Base-by-base conservation (phyloP, 2,113 vertebrate genomes). In the Melanerpes formicivorus region DNA sequence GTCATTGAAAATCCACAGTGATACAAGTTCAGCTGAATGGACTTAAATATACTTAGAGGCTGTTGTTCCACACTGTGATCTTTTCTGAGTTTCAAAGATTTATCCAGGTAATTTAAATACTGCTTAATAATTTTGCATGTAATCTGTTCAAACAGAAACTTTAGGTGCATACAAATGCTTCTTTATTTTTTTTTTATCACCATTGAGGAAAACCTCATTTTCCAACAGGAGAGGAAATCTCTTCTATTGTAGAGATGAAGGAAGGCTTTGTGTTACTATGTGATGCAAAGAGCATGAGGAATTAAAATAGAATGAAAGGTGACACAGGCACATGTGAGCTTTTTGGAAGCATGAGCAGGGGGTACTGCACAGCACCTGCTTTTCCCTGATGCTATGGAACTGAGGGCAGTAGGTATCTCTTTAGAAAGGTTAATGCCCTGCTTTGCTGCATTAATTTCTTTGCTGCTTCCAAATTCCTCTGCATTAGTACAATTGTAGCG, bases 401-500 rank as follows among this genome's bases (percentile, higher is more conserved):
- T n/a, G 56, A 11, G 23, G 25, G 52, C 34, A 9, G 44, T 11
- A 22, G 59, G 46, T 60, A 42, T 55, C 52, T 60, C 65, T 34
- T 12, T 17, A 1, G 40, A 18, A 8, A 34, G 40, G 40, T 18
- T 46, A 5, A n/a, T 10, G 44, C 27, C 46, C 37, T 6, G 17
- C 42, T 81, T 21, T 37, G 25, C 50, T 48, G n/a, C 37, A 5
- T 66, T 40, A 6, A 54, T 64, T 54, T 54, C 44, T 27, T 65
- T 46, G 52, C 23, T 59, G 50, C 44, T 44, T 71, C 58, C 1
- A 5, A 58, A 29, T 70, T 75, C 37, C 46, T 81, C 22, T 58
- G 6, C 1, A 2, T 34, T 34, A 18, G 29, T 2, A 0, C 32
- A 30, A 7, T 50, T 48, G 19, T 55, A 55, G 64, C 40, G 50